These are phyloP conservation scores for Thamnophis elegans DNA, from an alignment of 2,797 vertebrate species.

Conservation along the genomic window DNA sequence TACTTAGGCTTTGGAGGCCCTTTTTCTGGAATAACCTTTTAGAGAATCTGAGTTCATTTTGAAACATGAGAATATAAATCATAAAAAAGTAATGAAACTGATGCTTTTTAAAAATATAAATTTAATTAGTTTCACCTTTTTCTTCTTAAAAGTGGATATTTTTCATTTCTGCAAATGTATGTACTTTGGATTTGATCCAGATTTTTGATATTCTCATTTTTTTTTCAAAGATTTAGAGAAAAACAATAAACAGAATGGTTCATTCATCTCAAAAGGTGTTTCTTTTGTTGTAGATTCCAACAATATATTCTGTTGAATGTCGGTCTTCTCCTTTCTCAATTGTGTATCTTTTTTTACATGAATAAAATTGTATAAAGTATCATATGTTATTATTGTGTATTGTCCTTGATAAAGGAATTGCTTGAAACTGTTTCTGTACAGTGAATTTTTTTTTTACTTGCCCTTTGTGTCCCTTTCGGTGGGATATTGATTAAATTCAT, in stretches of 20 bases:
- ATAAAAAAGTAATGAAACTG: neutral
- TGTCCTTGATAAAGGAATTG: neutral
- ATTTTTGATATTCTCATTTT: neutral
- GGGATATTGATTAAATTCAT: neutral
- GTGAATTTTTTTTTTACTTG: slow-evolving; percentile 1
- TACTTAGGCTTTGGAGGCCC: neutral
- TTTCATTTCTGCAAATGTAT: neutral
- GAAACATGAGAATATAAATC: neutral
- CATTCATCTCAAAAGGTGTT: neutral
- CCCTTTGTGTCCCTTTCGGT: neutral
- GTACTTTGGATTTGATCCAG: neutral
- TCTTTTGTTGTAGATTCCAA: neutral
- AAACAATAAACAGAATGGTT: neutral
- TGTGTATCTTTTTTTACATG: neutral
- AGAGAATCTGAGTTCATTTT: neutral
- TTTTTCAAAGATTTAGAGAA: neutral
- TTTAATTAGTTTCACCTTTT: neutral
- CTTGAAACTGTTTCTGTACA: neutral
- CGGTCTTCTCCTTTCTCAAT: neutral
- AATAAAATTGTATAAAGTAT: neutral
- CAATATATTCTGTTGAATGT: neutral
- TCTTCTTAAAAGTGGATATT: neutral
- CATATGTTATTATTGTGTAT: neutral
- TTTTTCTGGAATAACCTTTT: neutral
- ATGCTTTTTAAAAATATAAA: neutral